These are phyloP conservation scores for Drosophila ohnishii DNA, from an alignment of 1,140 invertebrate genomes.

Conservation along the genomic window DNA sequence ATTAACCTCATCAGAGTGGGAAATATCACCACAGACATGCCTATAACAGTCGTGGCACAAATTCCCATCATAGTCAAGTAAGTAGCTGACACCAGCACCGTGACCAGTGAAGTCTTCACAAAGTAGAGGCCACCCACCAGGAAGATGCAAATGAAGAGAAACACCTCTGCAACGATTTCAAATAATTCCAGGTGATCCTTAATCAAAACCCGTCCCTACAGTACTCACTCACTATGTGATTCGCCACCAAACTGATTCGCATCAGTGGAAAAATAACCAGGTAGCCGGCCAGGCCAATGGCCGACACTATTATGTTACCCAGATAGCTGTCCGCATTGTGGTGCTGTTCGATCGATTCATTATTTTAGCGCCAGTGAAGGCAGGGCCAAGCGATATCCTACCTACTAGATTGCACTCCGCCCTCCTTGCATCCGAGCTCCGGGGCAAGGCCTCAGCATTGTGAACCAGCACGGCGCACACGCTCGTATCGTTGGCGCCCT, in stretches of 20 bases:
- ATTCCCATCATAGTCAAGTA: constrained; percentile 84
- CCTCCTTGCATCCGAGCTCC: not conserved
- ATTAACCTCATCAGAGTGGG: constrained; percentile 84
- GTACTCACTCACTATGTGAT: constrained; percentile 63
- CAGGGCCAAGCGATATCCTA: constrained; percentile 44
- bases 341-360: constrained; percentile 43
- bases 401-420: constrained; percentile 66
- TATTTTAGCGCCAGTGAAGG: constrained; percentile 57
- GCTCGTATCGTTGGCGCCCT: constrained; percentile 83
- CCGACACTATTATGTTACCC: constrained; percentile 63
- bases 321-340: constrained; percentile 40
- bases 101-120: constrained; percentile 12
- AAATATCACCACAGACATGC: constrained; percentile 85
- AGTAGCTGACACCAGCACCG: constrained; percentile 36
- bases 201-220: no score
- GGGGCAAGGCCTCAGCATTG: constrained; percentile 15
- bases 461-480: constrained; percentile 71
- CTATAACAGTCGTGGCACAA: constrained; percentile 84
- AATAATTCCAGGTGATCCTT: not conserved
- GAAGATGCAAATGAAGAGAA: constrained; percentile 54
- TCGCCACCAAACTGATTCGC: constrained; percentile 30
- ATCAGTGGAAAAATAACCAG: constrained; percentile 57
- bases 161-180: constrained; percentile 37
- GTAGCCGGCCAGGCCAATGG: constrained; percentile 52
- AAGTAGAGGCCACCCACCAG: constrained; percentile 61